These are phyloP conservation scores for Ctenopoma multispine DNA, from an alignment of 2,797 vertebrate species.

Conservation along the genomic window DNA sequence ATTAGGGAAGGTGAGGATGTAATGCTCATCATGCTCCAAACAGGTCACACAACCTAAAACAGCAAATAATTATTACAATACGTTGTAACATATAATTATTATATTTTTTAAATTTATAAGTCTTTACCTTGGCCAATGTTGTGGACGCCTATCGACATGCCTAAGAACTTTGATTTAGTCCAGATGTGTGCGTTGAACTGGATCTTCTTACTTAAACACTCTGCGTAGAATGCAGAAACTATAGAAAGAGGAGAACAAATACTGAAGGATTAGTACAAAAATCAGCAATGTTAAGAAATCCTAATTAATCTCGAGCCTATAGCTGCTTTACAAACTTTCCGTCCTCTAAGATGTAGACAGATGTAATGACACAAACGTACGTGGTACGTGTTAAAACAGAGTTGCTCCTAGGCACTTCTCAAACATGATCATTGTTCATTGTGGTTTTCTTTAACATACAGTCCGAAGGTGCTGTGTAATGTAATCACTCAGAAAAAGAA, in stretches of 20 bases:
- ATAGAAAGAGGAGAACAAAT: no score
- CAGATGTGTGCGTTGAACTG: slow-evolving; percentile 99
- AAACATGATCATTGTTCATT: background rate
- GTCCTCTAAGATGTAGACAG: background rate
- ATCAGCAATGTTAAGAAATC: no score
- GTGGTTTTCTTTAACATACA: background rate
- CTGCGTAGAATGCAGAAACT: slow-evolving; percentile 99
- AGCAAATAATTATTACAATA: background rate
- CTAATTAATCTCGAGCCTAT: no score
- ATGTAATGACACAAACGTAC: no score
- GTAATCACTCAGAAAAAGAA: slow-evolving; percentile 2
- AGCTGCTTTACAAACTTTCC: background rate
- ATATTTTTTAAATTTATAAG: background rate
- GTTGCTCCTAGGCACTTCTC: background rate
- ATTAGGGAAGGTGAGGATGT: slow-evolving; percentile 98
- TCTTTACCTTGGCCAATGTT: slow-evolving; percentile 97
- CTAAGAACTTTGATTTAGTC: slow-evolving; percentile 99
- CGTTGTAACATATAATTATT: background rate
- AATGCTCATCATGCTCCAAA: slow-evolving; percentile 97
- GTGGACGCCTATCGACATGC: slow-evolving; percentile 99
- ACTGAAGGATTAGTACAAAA: no score
- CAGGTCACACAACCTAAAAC: slow-evolving; percentile 94
- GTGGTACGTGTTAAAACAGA: background rate
- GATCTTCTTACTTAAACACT: slow-evolving; percentile 96
- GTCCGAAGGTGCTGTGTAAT: background rate